Evolutionary conservation across 2,113 vertebrate species (phyloP), one percentile per base, ranked within the genome.

Genomic region (Beaufortia kweichowensis): DNA sequence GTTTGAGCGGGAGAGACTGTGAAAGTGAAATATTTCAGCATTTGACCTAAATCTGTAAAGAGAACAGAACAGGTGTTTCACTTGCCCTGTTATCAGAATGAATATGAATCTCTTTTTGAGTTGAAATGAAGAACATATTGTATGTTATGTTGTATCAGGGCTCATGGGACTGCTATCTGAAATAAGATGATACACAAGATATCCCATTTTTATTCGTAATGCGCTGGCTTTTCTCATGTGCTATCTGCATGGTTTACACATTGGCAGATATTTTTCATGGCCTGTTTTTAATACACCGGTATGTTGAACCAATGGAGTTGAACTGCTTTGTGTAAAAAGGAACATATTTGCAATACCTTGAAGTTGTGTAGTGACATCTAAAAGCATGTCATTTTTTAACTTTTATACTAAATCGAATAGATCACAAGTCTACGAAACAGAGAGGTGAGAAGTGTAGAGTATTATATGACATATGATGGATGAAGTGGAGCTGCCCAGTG

Each of bases 241-340:
- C 80, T 86, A 76, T 84, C 73, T 83, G n/a, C 63, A 56, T 55
- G 78, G 67, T 77, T 83, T 86, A 80, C 80, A 83, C 84, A 86
- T 85, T 17, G 83, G 78, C 15, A 31, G 77, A 53, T 76, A 78
- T 83, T 86, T 89, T 35, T 1, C n/a, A n/a, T n/a, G n/a, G n/a
- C n/a, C n/a, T n/a, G n/a, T n/a, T n/a, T n/a, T n/a, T n/a, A n/a
- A n/a, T n/a, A n/a, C n/a, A n/a, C n/a, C n/a, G n/a, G n/a, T n/a
- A n/a, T n/a, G n/a, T n/a, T n/a, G n/a, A n/a, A n/a, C n/a, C n/a
- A n/a, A n/a, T n/a, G n/a, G n/a, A n/a, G n/a, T n/a, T n/a, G n/a
- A n/a, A n/a, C n/a, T n/a, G n/a, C n/a, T n/a, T n/a, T n/a, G n/a
- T n/a, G n/a, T n/a, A n/a, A n/a, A n/a, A n/a, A n/a, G n/a, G n/a